These are phyloP conservation scores for Melanchra persicariae DNA, from an alignment of 2,888 invertebrate genomes.

Conservation along the genomic window DNA sequence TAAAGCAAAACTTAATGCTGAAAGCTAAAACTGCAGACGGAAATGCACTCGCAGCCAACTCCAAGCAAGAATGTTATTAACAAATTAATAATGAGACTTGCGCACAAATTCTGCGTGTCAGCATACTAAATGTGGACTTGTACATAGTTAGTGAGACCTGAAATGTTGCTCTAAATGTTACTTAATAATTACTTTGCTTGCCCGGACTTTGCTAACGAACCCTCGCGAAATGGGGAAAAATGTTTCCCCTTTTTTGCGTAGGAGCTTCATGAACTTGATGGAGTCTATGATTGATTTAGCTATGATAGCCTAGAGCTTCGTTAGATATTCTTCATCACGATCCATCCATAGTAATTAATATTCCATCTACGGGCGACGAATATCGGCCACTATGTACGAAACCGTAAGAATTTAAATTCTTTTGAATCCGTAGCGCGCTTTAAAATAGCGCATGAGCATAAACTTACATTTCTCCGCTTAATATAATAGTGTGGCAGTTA, in stretches of 20 bases:
- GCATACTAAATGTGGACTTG: conserved; percentile 58
- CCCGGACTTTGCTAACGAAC: conserved; percentile 54
- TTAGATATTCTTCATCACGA: conserved; percentile 27
- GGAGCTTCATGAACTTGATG: conserved; percentile 25
- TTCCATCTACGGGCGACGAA: conserved; percentile 31
- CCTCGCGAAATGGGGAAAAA: conserved; percentile 52
- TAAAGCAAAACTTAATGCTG: conserved; percentile 71
- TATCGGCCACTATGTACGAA: conserved; percentile 24
- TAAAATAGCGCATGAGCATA: conserved; percentile 38
- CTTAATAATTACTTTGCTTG: conserved; percentile 57
- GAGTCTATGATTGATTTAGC: conserved; percentile 49
- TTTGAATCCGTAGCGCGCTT: conserved; percentile 22
- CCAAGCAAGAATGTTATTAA: conserved; percentile 67
- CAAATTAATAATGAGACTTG: conserved; percentile 66
- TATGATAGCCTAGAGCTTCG: conserved; percentile 26
- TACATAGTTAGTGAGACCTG: conserved; percentile 48
- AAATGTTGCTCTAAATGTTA: conserved; percentile 61
- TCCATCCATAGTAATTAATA: conserved; percentile 41
- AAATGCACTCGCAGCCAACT: conserved; percentile 70
- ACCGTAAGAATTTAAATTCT: conserved; percentile 40
- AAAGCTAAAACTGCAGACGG: conserved; percentile 72
- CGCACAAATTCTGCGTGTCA: conserved; percentile 58
- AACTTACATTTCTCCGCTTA: conserved; percentile 32
- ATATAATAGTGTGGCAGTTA: conserved; percentile 43
- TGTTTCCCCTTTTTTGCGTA: conserved; percentile 39